A percentile compares a stretch with the other conserved stretches of the same genome.
phyloP scores from a whole-genome alignment of 2,888 invertebrate genomes.

The Dryobota labecula region DNA sequence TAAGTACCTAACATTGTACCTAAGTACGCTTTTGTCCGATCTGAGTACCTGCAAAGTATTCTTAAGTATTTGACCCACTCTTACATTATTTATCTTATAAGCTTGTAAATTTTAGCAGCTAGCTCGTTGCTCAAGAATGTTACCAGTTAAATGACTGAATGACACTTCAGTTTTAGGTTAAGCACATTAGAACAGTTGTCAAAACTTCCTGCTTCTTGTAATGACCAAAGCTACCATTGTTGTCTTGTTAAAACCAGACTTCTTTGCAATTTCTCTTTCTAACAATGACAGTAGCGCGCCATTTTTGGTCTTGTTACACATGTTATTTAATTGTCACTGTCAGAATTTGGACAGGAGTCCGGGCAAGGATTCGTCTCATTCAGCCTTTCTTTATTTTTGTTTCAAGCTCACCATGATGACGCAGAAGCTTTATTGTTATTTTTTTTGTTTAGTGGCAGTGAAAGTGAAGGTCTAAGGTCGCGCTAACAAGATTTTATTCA shows the following conservation, averaged over 20 bases:
- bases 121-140: conserved; percentile 24
- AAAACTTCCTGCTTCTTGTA: conserved; percentile 21
- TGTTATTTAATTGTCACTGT: conserved; percentile 64
- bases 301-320: conserved; percentile 44
- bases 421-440: conserved; percentile 77
- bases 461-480: conserved; percentile 83
- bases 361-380: conserved; percentile 74
- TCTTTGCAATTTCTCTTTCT: conserved; percentile 40
- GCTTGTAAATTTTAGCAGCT: conserved; percentile 30
- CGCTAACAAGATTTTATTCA: conserved; percentile 66
- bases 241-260: conserved; percentile 33
- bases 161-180: conserved; percentile 49
- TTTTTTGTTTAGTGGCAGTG: conserved; percentile 73
- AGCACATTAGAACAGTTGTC: conserved; percentile 21
- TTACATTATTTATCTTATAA: not conserved
- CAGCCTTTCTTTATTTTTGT: conserved; percentile 61
- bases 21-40: conserved; percentile 1
- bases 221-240: conserved; percentile 41
- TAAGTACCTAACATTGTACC: too few relatives aligned
- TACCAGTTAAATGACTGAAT: conserved; percentile 31
- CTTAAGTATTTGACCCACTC: conserved; percentile 20
- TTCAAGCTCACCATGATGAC: conserved; percentile 81
- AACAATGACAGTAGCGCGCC: conserved; percentile 35
- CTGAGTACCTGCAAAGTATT: not conserved
- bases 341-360: conserved; percentile 64